phyloP scores from a whole-genome alignment of 2,797 vertebrate genomes.

The Enteromius fasciolatus region DNA sequence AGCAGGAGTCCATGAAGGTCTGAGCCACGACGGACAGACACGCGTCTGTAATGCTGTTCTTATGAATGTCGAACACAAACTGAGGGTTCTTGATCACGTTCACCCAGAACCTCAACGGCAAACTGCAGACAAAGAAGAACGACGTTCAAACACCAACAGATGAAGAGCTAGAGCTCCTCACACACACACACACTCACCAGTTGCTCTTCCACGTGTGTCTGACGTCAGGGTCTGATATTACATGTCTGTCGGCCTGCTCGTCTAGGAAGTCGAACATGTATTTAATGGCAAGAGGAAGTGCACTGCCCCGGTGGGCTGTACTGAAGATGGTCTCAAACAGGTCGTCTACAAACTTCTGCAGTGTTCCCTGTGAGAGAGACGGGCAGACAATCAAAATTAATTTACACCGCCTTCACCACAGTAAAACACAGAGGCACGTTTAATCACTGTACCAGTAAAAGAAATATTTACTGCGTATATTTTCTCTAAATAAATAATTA shows the following conservation, averaged over 20 bases:
- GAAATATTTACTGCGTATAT: background rate
- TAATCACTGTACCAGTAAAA: background rate
- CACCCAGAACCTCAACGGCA: slow-evolving; percentile 98
- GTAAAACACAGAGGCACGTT: background rate
- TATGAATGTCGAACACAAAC: slow-evolving; percentile 99
- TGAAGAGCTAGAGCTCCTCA: background rate
- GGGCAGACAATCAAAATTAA: background rate
- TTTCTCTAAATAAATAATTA: background rate
- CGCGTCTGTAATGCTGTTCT: slow-evolving; percentile 98
- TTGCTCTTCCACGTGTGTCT: slow-evolving; percentile 99
- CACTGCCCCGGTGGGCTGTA: slow-evolving; percentile 94
- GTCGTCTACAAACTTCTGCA: slow-evolving; percentile 98
- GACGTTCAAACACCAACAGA: background rate
- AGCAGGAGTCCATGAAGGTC: slow-evolving; percentile 99
- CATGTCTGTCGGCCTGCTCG: slow-evolving; percentile 97
- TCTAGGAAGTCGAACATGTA: slow-evolving; percentile 99
- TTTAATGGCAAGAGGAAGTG: slow-evolving; percentile 95
- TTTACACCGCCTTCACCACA: background rate
- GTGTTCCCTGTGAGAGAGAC: slow-evolving; percentile 83
- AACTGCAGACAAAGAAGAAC: slow-evolving; percentile 65
- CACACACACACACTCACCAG: slow-evolving; percentile 81
- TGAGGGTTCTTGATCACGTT: slow-evolving; percentile 99
- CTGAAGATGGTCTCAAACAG: slow-evolving; percentile 99
- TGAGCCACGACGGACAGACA: slow-evolving; percentile 98
- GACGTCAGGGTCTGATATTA: slow-evolving; percentile 92